Evolutionary conservation across 2,888 invertebrate genomes (phyloP), one percentile per base, ranked within the genome.

Genomic region (Andrena marginata): DNA sequence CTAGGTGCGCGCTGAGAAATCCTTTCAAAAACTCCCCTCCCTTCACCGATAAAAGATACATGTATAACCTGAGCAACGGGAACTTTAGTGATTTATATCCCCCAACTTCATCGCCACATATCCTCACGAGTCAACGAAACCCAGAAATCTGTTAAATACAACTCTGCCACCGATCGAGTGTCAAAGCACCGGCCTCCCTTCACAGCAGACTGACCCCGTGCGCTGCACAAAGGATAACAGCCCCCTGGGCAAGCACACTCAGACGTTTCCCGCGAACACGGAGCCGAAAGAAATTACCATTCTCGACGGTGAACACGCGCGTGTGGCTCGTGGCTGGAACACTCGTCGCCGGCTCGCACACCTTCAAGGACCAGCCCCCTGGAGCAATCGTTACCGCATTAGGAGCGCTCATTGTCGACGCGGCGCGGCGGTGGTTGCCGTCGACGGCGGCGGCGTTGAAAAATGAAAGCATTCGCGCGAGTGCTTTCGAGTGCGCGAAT

Each of bases 361-460:
- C 54, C 23, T 75, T 68, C 51, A 56, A 84, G 81, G 76, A 70
- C 51, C 71, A 69, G 48, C 71, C 65, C 67, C 51, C 48, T 31
- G 56, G 73, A 68, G 84, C 80, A 87, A 87, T 87, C 88, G 86
- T 88, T 85, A 88, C 85, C 81, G 86, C 87, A 86, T 87, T 87
- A 88, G 82, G 67, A 67, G 23, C 80, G 77, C 70, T 78, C 78
- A 82, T 82, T 84, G 78, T 78, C 84, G 72, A 59, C 23, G 72
- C 64, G 73, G 69, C 75, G 69, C 75, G 71, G 64, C 23, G 76
- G 33, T 51, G 49, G 64, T 73, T 70, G 71, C 26, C 60, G 62
- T 8, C 48, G 70, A 0, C 60, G 42, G 35, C 20, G 60, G 49
- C 59, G 62, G 26, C 42, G 70, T 23, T 76, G 76, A 78, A 79